A percentile compares a stretch with the other conserved stretches of the same genome.
Conservation (phyloP, 1,140 invertebrate species). For the Chironomus tepperi region DNA sequence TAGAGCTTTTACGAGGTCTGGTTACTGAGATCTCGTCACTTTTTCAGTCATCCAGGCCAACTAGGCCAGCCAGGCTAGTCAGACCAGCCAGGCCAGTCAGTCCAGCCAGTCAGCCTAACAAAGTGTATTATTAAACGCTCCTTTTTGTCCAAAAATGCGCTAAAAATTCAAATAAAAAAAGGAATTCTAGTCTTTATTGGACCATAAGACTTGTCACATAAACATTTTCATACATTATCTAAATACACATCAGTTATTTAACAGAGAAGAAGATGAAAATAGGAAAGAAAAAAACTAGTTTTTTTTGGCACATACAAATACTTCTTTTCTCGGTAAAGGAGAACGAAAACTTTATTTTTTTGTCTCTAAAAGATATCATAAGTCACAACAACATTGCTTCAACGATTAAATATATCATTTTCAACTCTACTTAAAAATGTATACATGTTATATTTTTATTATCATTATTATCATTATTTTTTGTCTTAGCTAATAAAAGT, state of each 20-base stretch:
- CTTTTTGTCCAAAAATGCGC: background rate
- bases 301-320: background rate
- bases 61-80: no score
- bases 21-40: no score
- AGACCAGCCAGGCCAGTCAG: no score
- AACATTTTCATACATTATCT: conserved; percentile 3
- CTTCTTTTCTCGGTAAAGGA: background rate
- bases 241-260: conserved; percentile 9
- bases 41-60: no score
- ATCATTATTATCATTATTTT: no score
- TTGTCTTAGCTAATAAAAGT: no score
- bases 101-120: no score
- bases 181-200: background rate
- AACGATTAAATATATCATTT: background rate
- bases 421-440: background rate
- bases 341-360: background rate
- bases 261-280: background rate
- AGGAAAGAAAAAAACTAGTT: background rate
- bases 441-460: background rate
- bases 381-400: conserved; percentile 7
- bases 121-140: no score
- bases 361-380: background rate
- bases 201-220: conserved; percentile 12
- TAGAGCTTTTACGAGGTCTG: no score
- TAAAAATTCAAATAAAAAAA: background rate